Base-by-base conservation (phyloP, 2,113 vertebrate genomes). In the Lasiurus cinereus region DNA sequence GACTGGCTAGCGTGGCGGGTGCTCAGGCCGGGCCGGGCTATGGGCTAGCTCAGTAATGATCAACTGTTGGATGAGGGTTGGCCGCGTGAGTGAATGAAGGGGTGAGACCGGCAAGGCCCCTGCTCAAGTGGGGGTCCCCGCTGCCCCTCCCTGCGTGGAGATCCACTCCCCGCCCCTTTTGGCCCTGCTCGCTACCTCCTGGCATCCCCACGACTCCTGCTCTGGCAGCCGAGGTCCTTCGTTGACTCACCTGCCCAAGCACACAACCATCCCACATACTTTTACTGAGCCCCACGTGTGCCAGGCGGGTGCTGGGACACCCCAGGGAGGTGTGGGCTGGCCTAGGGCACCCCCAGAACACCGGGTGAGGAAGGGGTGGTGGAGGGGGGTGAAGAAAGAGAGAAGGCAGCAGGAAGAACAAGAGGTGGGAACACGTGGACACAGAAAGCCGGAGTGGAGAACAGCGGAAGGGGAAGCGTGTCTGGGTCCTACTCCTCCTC, bases 231-330 rank as follows among this genome's bases (percentile, higher is more conserved):
- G 7, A 16, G 77, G 14, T 94, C 80, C 54, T 84, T 29, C 96
- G 72, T 74, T 59, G 93, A 70, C 86, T 95, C 95, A 69, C 82
- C 94, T 96, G 88, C 31, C 88, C 96, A 93, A 46, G 2, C 50
- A 8, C 39, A 91, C 31, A 0, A 93, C 96, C 97, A 93, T 86
- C 96, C 97, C 97, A 97, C 97, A 97, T 97, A 97, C 97, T 96
- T 96, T 97, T 70, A 93, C 85, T 46, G 96, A 96, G 70, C 96
- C 96, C 97, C 96, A 97, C 59, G 89, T 73, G 31, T 91, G 95
- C 94, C 96, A 95, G 69, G 96, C 86, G 83, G 88, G 92, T 31
- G 67, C 94, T 94, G 64, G 95, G 95, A 82, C 96, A 96, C 96
- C 96, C 85, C 66, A 27, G 79, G 83, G 80, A 73, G 21, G 27